phyloP scores from a whole-genome alignment of 1,140 invertebrate species.

The Aphaenogaster floridana region DNA sequence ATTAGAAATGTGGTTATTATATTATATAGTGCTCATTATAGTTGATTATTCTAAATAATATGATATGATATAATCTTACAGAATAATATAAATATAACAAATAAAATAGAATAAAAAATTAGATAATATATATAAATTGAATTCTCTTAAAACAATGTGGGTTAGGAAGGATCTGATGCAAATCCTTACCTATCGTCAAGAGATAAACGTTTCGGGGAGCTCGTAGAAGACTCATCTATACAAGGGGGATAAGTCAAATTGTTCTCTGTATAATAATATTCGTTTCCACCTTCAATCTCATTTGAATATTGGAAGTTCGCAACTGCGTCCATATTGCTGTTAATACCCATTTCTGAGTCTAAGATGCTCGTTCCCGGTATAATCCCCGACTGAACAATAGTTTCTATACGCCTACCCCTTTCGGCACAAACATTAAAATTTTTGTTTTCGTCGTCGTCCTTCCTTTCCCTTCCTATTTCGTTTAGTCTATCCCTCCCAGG shows the following conservation, averaged over 20 bases:
- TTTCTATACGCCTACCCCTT: slow-evolving; percentile 81
- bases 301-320: slow-evolving; percentile 77
- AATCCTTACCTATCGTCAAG: slow-evolving; percentile 83
- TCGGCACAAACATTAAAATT: slow-evolving; percentile 69
- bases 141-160: background rate
- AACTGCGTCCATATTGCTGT: slow-evolving; percentile 68
- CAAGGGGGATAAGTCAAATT: slow-evolving; percentile 85
- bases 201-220: slow-evolving; percentile 85
- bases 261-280: slow-evolving; percentile 84
- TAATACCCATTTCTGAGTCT: slow-evolving; percentile 75
- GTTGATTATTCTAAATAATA: no score
- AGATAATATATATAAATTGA: background rate
- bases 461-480: slow-evolving; percentile 70
- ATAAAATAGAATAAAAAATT: background rate
- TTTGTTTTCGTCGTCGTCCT: slow-evolving; percentile 67
- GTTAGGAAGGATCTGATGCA: background rate
- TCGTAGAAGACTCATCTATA: slow-evolving; percentile 80
- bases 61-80: background rate
- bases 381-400: slow-evolving; percentile 82
- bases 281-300: slow-evolving; percentile 76
- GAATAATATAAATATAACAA: background rate
- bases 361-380: slow-evolving; percentile 69
- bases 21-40: background rate
- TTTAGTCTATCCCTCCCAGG: slow-evolving; percentile 71
- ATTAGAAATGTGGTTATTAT: background rate